Evolutionary conservation across 2,797 vertebrate species (phyloP).

Genomic region (Crocodylus rhombifer): DNA sequence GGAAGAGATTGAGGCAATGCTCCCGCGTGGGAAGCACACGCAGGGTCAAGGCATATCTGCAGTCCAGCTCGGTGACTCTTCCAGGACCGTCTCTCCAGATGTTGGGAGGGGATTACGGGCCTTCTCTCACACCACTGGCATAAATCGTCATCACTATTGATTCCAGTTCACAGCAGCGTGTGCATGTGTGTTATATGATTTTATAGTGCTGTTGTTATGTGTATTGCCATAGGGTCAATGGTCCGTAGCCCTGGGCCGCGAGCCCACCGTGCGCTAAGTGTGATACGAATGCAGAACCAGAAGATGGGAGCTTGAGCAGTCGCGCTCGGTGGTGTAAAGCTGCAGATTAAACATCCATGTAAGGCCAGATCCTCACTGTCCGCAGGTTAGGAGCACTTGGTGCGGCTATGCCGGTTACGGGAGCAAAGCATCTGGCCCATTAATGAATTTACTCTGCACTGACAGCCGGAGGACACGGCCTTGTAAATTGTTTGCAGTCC

Average conservation of each 20-base stretch:
- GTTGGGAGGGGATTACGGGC: neutral
- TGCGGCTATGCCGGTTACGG: neutral
- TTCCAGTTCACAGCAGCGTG: too few relatives aligned
- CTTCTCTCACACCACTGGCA: neutral
- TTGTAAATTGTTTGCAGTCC: slow-evolving; percentile 33
- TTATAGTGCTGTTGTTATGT: too few relatives aligned
- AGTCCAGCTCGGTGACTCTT: neutral
- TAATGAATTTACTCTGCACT: neutral
- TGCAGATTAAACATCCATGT: neutral
- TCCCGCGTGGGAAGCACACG: too few relatives aligned
- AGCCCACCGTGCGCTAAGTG: too few relatives aligned
- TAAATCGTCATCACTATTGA: too few relatives aligned
- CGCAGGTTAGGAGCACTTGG: neutral
- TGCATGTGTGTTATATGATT: too few relatives aligned
- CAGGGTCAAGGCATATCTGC: neutral
- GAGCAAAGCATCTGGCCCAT: neutral
- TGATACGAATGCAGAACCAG: too few relatives aligned
- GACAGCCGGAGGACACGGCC: slow-evolving; percentile 13
- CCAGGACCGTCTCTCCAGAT: neutral
- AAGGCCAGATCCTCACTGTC: neutral
- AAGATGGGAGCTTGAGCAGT: neutral
- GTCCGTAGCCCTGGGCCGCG: too few relatives aligned
- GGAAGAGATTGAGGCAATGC: neutral
- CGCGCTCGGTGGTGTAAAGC: fast-evolving
- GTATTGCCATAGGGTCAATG: too few relatives aligned